These are phyloP conservation scores for Endomychus coccineus DNA, from an alignment of 2,888 invertebrate species.

Conservation along the genomic window DNA sequence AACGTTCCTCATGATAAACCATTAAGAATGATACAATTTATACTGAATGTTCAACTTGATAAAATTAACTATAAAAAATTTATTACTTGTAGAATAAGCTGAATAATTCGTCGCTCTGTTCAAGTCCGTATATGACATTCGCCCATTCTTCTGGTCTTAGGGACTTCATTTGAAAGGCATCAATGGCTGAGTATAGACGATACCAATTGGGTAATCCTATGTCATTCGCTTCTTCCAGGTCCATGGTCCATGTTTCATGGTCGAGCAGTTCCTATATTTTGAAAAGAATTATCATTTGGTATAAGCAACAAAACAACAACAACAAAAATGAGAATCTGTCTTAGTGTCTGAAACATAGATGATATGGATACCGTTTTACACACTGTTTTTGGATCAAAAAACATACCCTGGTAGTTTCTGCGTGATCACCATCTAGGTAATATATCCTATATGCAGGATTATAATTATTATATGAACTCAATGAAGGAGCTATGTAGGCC, in stretches of 20 bases:
- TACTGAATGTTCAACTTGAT: no score
- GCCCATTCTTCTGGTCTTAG: constrained; percentile 87
- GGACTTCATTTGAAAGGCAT: constrained; percentile 74
- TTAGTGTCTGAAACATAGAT: no score
- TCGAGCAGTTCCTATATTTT: constrained; percentile 73
- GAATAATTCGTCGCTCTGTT: constrained; percentile 73
- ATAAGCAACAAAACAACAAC: no score
- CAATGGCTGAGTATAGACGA: constrained; percentile 74
- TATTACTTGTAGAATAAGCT: constrained; percentile 76
- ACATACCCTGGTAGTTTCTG: constrained; percentile 66
- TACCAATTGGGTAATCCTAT: constrained; percentile 74
- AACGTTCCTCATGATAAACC: no score
- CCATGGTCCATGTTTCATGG: constrained; percentile 93
- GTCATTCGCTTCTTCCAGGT: constrained; percentile 85
- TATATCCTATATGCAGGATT: constrained; percentile 96
- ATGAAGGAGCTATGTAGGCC: constrained; percentile 88
- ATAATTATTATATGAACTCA: constrained; percentile 83
- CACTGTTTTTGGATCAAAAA: no score
- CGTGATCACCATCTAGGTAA: constrained; percentile 86
- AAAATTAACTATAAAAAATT: no score
- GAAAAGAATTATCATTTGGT: no score
- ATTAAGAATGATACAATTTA: no score
- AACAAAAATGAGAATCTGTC: no score
- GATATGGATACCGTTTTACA: no score
- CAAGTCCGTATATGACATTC: constrained; percentile 76